Conservation (phyloP, 35 echinoderm and acorn worm species). For the Apostichopus californicus region DNA sequence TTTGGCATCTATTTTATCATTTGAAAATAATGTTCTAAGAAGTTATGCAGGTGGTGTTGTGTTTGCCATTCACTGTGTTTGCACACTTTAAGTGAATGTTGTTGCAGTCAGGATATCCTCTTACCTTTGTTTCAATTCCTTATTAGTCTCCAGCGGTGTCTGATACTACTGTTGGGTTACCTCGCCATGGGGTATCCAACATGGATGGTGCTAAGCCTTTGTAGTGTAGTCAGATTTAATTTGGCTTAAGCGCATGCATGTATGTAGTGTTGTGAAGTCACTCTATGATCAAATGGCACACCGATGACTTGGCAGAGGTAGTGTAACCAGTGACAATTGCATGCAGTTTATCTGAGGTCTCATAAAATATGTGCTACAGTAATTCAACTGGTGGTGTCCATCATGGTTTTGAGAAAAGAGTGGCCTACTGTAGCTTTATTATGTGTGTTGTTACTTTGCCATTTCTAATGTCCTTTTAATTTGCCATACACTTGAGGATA, state of each 20-base stretch:
- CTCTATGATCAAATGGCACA: not conserved
- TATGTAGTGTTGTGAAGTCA: not conserved
- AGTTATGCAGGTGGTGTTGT: not conserved
- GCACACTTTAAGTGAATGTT: slow-evolving; percentile 32
- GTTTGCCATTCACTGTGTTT: not conserved
- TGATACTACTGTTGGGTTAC: slow-evolving; percentile 8
- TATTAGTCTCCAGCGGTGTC: slow-evolving; percentile 38
- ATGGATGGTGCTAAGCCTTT: slow-evolving; percentile 15
- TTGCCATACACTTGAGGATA: too few species aligned
- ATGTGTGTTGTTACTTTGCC: too few species aligned
- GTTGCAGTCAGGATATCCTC: not conserved
- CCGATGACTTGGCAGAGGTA: too few species aligned
- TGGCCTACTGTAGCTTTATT: too few species aligned
- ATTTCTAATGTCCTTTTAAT: too few species aligned
- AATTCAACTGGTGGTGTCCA: too few species aligned
- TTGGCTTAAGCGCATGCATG: not conserved
- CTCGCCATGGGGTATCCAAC: slow-evolving; percentile 12
- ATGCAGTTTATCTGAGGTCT: too few species aligned
- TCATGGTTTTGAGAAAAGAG: too few species aligned
- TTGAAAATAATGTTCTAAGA: not conserved
- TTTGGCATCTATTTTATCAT: too few species aligned
- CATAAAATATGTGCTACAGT: too few species aligned
- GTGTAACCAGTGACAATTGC: too few species aligned
- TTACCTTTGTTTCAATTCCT: slow-evolving; percentile 46
- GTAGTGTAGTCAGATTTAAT: slow-evolving; percentile 27